Evolutionary conservation across 2,888 invertebrate genomes (phyloP), one percentile per base, ranked within the genome.

Genomic region (Mythimna loreyi): DNA sequence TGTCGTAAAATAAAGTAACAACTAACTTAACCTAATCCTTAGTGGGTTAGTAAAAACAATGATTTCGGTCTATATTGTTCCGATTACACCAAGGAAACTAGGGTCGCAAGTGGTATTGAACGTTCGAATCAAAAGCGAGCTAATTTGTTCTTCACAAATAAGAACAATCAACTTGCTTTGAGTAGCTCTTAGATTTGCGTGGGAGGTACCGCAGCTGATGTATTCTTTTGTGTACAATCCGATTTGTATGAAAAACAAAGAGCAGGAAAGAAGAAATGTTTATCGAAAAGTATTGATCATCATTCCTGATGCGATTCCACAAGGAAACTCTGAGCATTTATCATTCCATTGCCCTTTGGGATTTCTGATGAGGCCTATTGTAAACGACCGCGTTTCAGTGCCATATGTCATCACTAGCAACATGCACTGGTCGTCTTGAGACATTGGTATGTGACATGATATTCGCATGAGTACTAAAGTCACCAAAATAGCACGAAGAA

Each of bases 111-210:
- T 21, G 23, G 53, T 58, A 55, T 58, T 58, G 43, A 69, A 69
- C 25, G 28, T 25, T 59, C 36, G 53, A 55, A 69, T 62, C 43
- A 69, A 68, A 59, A 59, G 43, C 59, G 19, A 59, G 53, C 21
- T 74, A 60, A 75, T 75, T 65, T 65, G 71, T 53, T 57, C 40
- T 57, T 57, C 40, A 60, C 40, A 71, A 71, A 77, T 77, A 76
- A 60, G 59, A 59, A 76, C 64, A 64, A 64, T 64, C 59, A 60
- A 60, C 70, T 60, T 49, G n/a, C 25, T 23, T 47, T 23, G 40
- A 57, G 59, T 65, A 57, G 50, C 47, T 60, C 61, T 57, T 49
- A n/a, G 23, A 67, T 68, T 65, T 65, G 61, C 53, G 57, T 72
- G 67, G 45, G 53, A 62, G 40, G 49, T 67, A 25, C 58, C 58